Conservation (phyloP, 2,888 invertebrate species). For the Galerucella nymphaeae region DNA sequence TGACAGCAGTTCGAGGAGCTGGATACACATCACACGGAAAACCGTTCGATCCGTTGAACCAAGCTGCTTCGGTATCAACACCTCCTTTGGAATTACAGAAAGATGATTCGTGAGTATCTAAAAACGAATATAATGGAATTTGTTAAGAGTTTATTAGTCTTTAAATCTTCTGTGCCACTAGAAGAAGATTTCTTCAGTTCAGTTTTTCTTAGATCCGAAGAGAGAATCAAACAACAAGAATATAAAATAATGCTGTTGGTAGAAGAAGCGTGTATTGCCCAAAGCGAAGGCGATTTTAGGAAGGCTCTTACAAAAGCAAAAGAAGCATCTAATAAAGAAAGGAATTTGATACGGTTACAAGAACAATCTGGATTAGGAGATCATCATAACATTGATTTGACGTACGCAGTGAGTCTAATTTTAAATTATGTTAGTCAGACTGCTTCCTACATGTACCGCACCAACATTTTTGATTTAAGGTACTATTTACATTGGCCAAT, state of each 20-base stretch:
- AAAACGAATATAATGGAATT: too few species aligned
- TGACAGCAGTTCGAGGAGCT: conserved; percentile 96
- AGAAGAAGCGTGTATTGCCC: conserved; percentile 87
- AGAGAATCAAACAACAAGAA: conserved; percentile 90
- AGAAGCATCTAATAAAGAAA: conserved; percentile 94
- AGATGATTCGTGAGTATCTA: conserved; percentile 78
- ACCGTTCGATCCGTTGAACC: conserved; percentile 82
- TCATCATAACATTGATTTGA: conserved; percentile 93
- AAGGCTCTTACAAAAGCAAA: conserved; percentile 91
- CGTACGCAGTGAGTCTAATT: conserved; percentile 81
- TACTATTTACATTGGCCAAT: conserved; percentile 94
- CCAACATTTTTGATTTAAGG: conserved; percentile 72
- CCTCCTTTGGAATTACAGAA: conserved; percentile 77
- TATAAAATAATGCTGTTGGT: conserved; percentile 88
- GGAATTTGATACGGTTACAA: conserved; percentile 88
- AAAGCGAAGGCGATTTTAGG: conserved; percentile 72
- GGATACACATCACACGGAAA: conserved; percentile 88
- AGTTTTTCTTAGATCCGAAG: conserved; percentile 79
- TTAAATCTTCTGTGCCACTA: too few species aligned
- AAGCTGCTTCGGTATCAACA: conserved; percentile 68
- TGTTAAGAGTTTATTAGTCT: too few species aligned
- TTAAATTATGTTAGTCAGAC: too few species aligned
- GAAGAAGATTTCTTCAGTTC: neutral
- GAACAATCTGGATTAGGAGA: conserved; percentile 92
- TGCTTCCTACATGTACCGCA: neutral